These are phyloP conservation scores for Nomada lathburiana DNA, from an alignment of 2,888 invertebrate species.

Conservation along the genomic window DNA sequence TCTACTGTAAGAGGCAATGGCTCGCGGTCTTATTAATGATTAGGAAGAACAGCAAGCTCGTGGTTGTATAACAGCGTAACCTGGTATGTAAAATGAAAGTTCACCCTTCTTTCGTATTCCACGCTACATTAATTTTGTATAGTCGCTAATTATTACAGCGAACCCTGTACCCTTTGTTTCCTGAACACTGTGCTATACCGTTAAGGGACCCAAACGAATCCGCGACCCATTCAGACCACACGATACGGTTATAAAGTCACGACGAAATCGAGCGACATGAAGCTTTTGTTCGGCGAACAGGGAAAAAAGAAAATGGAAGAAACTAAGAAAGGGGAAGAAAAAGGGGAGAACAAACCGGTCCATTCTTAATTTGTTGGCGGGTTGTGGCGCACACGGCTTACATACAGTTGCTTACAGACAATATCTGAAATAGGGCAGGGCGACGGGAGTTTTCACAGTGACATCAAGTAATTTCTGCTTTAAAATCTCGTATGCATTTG, in stretches of 20 bases:
- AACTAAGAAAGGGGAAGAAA: neutral
- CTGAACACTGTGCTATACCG: slow-evolving; percentile 21
- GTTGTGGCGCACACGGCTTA: slow-evolving; percentile 4
- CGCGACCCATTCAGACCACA: neutral
- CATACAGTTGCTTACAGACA: slow-evolving; percentile 46
- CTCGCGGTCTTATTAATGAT: slow-evolving; percentile 69
- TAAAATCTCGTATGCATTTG: slow-evolving; percentile 76
- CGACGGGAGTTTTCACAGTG: slow-evolving; percentile 40
- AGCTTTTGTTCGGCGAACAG: slow-evolving; percentile 12
- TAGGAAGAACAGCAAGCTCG: slow-evolving; percentile 48
- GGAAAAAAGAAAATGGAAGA: neutral
- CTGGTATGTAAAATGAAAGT: slow-evolving; percentile 58
- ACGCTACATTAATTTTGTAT: slow-evolving; percentile 73
- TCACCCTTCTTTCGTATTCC: slow-evolving; percentile 63
- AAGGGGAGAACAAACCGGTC: neutral
- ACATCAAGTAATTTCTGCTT: slow-evolving; percentile 70
- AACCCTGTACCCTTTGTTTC: slow-evolving; percentile 57
- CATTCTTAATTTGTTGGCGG: slow-evolving; percentile 32
- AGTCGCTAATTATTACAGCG: slow-evolving; percentile 68
- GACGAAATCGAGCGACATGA: slow-evolving; percentile 30
- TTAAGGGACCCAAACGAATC: slow-evolving; percentile 24
- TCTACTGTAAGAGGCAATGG: slow-evolving; percentile 56
- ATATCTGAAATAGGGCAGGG: slow-evolving; percentile 35
- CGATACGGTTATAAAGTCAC: slow-evolving; percentile 5
- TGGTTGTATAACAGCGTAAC: slow-evolving; percentile 38